Base-by-base conservation (phyloP, 2,888 invertebrate genomes). In the Heliconius erato region DNA sequence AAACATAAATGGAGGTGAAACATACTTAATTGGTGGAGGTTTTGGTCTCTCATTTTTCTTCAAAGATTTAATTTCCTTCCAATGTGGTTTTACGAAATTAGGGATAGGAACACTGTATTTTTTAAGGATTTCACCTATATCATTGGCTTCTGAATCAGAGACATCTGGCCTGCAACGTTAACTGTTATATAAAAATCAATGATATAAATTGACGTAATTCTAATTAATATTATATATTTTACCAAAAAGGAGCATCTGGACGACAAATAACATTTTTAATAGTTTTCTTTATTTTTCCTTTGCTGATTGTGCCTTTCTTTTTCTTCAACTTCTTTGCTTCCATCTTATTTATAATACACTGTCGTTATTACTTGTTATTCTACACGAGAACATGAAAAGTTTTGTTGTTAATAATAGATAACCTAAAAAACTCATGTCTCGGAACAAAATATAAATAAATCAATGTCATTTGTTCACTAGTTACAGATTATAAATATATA, bases 201-300 rank as follows among this genome's bases (percentile, higher is more conserved):
- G 9, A n/a, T 49, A 11, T 23, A 14, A 49, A 54, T 19, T 12
- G n/a, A 6, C 6, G 59, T 40, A 35, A n/a, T 77, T 26, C 40
- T 49, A 49, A 32, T 65, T 7, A 71, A 63, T 63, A 40, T 14
- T 11, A 26, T 19, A 9, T 26, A 44, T 7, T 40, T 78, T 89
- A 95, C 96, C 96, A 96, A 87, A 90, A 89, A 67, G 91, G 80
- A 35, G 92, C 89, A 85, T 94, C 94, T 3, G 95, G 94, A n/a
- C 94, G 90, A 85, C 94, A 94, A 71, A 96, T 84, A 32, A 95
- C 90, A 87, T 95, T 95, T 91, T 94, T 95, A 19, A 96, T 91
- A 28, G 92, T 94, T 91, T 93, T 95, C 88, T 94, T 94, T 19
- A 96, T 85, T 89, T 95, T 95, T n/a, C 92, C 92, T 87, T 94